Percentiles rank a stretch among this genome's conserved stretches.
Evolutionary conservation across 2,113 vertebrate genomes (phyloP).

Genomic region (Cyprinodon tularosa): DNA sequence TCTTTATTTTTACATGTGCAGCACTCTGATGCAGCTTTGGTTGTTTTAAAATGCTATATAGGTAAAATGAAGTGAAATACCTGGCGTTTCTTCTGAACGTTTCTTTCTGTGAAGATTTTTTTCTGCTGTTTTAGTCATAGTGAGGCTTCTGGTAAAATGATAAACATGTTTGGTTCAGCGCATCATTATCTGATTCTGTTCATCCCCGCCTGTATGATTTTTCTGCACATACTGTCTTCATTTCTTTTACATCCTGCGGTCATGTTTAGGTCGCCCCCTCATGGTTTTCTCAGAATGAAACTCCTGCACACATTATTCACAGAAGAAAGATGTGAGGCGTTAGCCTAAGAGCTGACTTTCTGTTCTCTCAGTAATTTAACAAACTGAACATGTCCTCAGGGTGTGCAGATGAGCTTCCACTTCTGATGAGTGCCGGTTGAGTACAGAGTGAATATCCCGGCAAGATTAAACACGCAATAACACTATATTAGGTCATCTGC

Average conservation of each 20-base stretch:
- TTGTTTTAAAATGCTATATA: too few relatives aligned
- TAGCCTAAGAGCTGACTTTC: constrained; percentile 8
- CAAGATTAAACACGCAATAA: constrained; percentile 37
- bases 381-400: constrained; percentile 47
- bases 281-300: neutral
- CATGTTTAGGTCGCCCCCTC: neutral
- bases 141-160: too few relatives aligned
- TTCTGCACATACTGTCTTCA: neutral
- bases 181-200: neutral
- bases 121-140: too few relatives aligned
- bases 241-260: neutral
- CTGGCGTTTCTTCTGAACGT: neutral
- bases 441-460: constrained; percentile 6
- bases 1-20: too few relatives aligned
- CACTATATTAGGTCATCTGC: constrained; percentile 1
- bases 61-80: too few relatives aligned
- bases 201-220: neutral
- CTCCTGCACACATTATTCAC: constrained; percentile 3
- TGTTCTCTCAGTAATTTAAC: constrained; percentile 4
- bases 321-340: neutral
- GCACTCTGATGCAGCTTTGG: too few relatives aligned
- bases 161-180: too few relatives aligned
- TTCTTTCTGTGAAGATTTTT: neutral
- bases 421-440: neutral
- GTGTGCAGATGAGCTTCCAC: constrained; percentile 13